Percentiles rank a stretch among this genome's conserved stretches.
phyloP scores from a whole-genome alignment of 1,140 invertebrate species.

The Bombyx mandarina region DNA sequence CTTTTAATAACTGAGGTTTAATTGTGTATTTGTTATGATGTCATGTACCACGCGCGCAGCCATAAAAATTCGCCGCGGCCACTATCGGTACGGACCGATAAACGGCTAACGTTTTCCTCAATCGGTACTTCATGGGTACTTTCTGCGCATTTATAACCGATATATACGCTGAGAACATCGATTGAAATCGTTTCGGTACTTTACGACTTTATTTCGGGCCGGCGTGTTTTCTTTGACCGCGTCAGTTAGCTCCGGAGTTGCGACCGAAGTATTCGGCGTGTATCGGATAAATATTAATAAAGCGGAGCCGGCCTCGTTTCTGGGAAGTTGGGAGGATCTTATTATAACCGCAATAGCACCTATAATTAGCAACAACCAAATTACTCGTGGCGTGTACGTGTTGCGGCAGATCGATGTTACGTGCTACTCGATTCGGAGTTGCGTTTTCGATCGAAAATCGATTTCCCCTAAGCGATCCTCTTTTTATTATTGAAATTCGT shows the following conservation, averaged over 20 bases:
- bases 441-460: constrained; percentile 32
- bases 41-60: constrained; percentile 10
- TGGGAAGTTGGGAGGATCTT: constrained; percentile 68
- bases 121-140: constrained; percentile 36
- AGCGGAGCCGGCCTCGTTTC: constrained; percentile 62
- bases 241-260: constrained; percentile 50
- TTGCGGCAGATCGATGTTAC: constrained; percentile 54
- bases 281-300: constrained; percentile 72
- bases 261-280: constrained; percentile 51
- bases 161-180: constrained; percentile 56
- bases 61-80: constrained; percentile 18
- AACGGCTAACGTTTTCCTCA: constrained; percentile 29
- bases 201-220: constrained; percentile 68
- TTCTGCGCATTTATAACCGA: constrained; percentile 55
- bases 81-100: constrained; percentile 18
- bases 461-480: constrained; percentile 9
- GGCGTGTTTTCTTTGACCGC: constrained; percentile 65
- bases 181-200: constrained; percentile 64
- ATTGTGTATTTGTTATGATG: background rate
- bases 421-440: constrained; percentile 43
- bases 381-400: constrained; percentile 54
- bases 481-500: no score
- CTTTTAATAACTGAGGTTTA: background rate
- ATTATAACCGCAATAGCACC: constrained; percentile 71
- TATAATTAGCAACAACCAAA: constrained; percentile 68